Percentiles rank a stretch among this genome's conserved stretches.
Evolutionary conservation across 2,797 vertebrate species (phyloP).

Genomic region (Antennarius maculatus): DNA sequence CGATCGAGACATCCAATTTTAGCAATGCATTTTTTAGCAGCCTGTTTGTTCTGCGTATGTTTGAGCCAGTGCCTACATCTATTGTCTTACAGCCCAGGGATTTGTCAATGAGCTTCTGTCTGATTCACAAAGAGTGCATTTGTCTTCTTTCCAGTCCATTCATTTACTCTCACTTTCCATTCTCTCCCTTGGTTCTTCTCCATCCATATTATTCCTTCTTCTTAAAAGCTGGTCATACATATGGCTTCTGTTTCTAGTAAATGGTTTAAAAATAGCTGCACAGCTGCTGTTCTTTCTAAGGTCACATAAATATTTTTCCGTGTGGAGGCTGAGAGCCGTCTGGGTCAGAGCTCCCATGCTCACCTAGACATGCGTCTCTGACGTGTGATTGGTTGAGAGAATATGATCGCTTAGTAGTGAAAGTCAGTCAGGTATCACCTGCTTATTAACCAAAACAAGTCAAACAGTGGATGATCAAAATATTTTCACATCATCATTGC

Average conservation of each 20-base stretch:
- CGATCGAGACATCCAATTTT: conserved; percentile 32
- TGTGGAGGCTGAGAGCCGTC: neutral
- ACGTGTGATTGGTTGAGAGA: neutral
- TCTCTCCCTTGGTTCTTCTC: conserved; percentile 42
- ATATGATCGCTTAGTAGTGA: neutral
- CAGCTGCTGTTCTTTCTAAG: conserved; percentile 15
- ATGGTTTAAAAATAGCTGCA: conserved; percentile 36
- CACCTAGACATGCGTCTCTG: conserved; percentile 5
- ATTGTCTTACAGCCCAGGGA: conserved; percentile 70
- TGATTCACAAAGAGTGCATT: conserved; percentile 73
- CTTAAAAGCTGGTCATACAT: conserved; percentile 17
- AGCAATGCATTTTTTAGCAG: conserved; percentile 55
- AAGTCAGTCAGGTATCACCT: neutral
- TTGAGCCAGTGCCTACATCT: conserved; percentile 64
- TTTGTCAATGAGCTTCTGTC: conserved; percentile 80
- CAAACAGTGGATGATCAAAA: no score
- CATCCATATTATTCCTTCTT: conserved; percentile 14
- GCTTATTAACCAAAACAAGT: conserved; percentile 4
- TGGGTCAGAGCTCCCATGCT: neutral
- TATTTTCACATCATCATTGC: no score
- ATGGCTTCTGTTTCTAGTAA: conserved; percentile 22
- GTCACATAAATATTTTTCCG: neutral
- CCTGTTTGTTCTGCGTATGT: conserved; percentile 53
- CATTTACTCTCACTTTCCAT: conserved; percentile 63
- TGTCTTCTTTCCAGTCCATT: conserved; percentile 66